These are phyloP conservation scores for Oncorhynchus clarkii DNA, from an alignment of 2,113 vertebrate genomes.

Conservation along the genomic window DNA sequence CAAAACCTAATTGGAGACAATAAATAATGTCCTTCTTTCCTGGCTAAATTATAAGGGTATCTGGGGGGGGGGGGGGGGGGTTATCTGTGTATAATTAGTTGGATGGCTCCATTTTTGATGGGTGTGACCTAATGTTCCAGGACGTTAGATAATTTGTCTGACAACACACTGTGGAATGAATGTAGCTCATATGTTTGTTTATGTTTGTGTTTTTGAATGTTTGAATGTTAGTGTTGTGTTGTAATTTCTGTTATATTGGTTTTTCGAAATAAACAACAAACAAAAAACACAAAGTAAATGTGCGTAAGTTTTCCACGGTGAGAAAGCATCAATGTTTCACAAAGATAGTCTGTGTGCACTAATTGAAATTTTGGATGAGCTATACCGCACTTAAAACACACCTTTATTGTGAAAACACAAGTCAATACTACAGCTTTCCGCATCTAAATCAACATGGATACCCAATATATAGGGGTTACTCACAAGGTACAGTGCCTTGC, in stretches of 20 bases:
- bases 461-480: background rate
- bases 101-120: constrained; percentile 29
- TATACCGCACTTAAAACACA: too few relatives aligned
- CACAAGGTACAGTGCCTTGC: background rate
- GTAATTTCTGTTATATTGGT: too few relatives aligned
- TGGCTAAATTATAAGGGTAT: constrained; percentile 47
- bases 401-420: background rate
- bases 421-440: background rate
- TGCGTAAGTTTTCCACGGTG: too few relatives aligned
- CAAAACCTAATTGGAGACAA: constrained; percentile 67
- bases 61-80: constrained; percentile 43
- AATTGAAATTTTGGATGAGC: too few relatives aligned
- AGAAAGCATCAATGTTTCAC: too few relatives aligned
- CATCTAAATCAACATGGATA: background rate
- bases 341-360: too few relatives aligned
- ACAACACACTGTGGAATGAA: too few relatives aligned
- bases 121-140: constrained; percentile 22
- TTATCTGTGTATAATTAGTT: constrained; percentile 47
- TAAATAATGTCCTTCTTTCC: constrained; percentile 58
- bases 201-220: too few relatives aligned
- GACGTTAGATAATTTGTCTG: background rate
- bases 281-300: too few relatives aligned
- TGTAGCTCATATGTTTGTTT: too few relatives aligned
- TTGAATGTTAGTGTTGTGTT: too few relatives aligned
- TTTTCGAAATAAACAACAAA: too few relatives aligned